Evolutionary conservation across 2,888 invertebrate genomes (phyloP).

Genomic region (Leptogaster cylindrica): DNA sequence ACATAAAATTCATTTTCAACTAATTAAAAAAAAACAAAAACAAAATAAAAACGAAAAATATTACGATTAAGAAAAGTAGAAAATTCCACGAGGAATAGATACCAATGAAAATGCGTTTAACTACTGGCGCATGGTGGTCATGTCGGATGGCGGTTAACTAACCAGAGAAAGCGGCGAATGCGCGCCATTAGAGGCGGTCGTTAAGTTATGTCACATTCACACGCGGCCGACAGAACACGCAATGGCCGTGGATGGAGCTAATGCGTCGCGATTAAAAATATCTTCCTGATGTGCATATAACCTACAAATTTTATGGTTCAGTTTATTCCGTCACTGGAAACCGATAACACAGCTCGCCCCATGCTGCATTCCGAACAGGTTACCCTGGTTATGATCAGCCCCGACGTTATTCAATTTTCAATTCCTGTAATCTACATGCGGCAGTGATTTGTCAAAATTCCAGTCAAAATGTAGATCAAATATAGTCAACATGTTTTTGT

Average conservation of each 20-base stretch:
- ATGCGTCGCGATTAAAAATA: slow-evolving; percentile 26
- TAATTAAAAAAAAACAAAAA: slow-evolving; percentile 9
- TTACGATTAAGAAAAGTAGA: not conserved
- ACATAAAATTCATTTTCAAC: slow-evolving; percentile 17
- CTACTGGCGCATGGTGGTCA: slow-evolving; percentile 2
- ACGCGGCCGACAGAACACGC: slow-evolving; percentile 25
- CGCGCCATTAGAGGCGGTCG: slow-evolving; percentile 18
- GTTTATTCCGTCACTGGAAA: not conserved
- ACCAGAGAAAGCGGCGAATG: slow-evolving; percentile 21
- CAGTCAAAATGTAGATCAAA: slow-evolving; percentile 20
- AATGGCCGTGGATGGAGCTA: slow-evolving; percentile 9
- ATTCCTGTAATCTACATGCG: slow-evolving; percentile 19
- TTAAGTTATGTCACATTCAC: slow-evolving; percentile 35
- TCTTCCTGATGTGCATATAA: slow-evolving; percentile 33
- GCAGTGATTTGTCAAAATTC: slow-evolving; percentile 24
- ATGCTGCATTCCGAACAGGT: not conserved
- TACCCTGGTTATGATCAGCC: not conserved
- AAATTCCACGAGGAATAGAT: not conserved
- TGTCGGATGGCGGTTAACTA: not conserved
- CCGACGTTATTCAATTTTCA: slow-evolving; percentile 19
- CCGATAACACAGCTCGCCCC: slow-evolving; percentile 5
- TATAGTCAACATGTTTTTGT: not conserved
- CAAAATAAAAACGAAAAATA: not conserved
- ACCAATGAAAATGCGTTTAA: not conserved
- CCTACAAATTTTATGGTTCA: slow-evolving; percentile 30